Percentiles rank a stretch among this genome's conserved stretches.
phyloP scores from a whole-genome alignment of 2,888 invertebrate species.

The Ametastegia equiseti region DNA sequence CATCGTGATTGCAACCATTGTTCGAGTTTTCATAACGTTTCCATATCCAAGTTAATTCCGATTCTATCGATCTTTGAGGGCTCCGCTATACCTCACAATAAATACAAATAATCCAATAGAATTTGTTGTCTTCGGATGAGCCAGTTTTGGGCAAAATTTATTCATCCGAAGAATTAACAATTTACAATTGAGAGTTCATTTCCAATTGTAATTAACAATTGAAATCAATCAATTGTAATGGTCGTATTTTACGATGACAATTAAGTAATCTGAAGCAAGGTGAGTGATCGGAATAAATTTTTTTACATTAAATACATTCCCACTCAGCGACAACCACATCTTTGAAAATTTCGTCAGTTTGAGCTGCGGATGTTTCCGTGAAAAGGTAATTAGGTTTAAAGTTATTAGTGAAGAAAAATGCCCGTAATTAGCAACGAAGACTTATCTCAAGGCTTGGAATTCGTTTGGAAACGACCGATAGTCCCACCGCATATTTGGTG shows the following conservation, averaged over 20 bases:
- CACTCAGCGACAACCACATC: not conserved
- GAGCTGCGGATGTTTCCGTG: not conserved
- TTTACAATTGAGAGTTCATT: not conserved
- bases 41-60: too few relatives aligned
- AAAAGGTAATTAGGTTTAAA: not conserved
- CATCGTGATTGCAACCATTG: too few relatives aligned
- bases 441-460: not conserved
- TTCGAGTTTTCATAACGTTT: too few relatives aligned
- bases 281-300: not conserved
- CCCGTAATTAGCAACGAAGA: not conserved
- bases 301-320: not conserved
- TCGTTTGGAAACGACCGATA: slow-evolving; percentile 56
- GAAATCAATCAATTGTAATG: too few relatives aligned
- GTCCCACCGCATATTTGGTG: slow-evolving; percentile 68
- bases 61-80: too few relatives aligned
- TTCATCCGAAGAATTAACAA: not conserved
- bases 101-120: too few relatives aligned
- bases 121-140: too few relatives aligned
- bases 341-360: not conserved
- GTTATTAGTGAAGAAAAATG: not conserved
- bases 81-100: too few relatives aligned
- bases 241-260: too few relatives aligned
- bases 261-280: not conserved
- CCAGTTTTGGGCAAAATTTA: not conserved
- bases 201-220: not conserved